A percentile compares a stretch with the other conserved stretches of the same genome.
Conservation (phyloP, 2,888 invertebrate species). For the Trachelus iudaicus region DNA sequence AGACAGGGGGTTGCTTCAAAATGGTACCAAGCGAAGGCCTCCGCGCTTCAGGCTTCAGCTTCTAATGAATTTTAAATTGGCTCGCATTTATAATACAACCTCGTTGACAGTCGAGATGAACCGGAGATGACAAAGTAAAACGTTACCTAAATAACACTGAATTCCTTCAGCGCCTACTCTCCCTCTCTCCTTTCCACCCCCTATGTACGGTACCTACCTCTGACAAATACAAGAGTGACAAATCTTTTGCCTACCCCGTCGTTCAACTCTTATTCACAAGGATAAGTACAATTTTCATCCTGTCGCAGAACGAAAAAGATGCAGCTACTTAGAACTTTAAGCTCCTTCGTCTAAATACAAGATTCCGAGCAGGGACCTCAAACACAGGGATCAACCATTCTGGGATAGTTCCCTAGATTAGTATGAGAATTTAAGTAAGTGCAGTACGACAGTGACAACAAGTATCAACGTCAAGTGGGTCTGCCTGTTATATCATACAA, state of each 20-base stretch:
- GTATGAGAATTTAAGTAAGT: neutral
- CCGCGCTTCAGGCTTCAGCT: constrained; percentile 32
- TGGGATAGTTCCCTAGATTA: neutral
- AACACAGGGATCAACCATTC: neutral
- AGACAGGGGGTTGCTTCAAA: constrained; percentile 23
- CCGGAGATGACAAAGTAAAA: constrained; percentile 62
- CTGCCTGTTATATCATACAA: neutral
- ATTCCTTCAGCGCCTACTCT: constrained; percentile 3
- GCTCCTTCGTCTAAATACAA: neutral
- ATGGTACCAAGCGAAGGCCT: constrained; percentile 30
- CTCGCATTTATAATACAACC: constrained; percentile 61
- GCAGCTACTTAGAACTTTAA: neutral
- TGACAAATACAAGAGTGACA: neutral
- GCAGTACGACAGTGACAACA: neutral
- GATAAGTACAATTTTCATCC: neutral
- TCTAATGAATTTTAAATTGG: constrained; percentile 65
- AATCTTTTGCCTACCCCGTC: neutral
- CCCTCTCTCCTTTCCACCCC: neutral
- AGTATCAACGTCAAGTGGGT: neutral
- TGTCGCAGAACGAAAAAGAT: neutral
- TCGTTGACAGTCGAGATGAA: constrained; percentile 55
- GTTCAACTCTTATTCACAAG: neutral
- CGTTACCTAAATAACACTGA: constrained; percentile 49
- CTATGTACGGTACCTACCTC: neutral
- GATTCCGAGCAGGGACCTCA: neutral